Percentiles rank a stretch among this genome's conserved stretches.
Evolutionary conservation across 2,113 vertebrate species (phyloP).

Genomic region (Neofelis nebulosa): DNA sequence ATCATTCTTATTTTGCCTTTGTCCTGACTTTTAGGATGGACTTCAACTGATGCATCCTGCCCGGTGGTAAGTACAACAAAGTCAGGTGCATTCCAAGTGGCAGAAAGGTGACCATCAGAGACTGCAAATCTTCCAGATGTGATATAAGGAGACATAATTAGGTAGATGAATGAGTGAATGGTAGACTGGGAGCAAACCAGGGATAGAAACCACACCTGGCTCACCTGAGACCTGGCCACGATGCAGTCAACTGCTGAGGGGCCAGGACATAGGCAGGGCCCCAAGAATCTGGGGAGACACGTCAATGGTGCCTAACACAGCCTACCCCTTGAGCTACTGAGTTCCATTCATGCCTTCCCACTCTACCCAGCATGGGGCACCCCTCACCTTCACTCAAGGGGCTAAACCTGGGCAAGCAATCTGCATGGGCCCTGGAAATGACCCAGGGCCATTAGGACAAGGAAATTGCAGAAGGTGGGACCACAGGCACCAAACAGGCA

Average conservation of each 20-base stretch:
- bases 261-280: not conserved
- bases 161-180: not conserved
- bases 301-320: not conserved
- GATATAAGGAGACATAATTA: not conserved
- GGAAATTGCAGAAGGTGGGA: not conserved
- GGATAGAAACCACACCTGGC: not conserved
- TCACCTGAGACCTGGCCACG: not conserved
- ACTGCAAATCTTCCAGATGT: not conserved
- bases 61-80: not conserved
- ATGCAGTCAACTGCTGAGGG: not conserved
- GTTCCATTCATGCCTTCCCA: fast-evolving
- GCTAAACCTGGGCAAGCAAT: not conserved
- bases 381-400: not conserved
- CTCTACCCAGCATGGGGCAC: not conserved
- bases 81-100: fast-evolving
- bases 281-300: not conserved
- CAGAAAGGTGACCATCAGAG: not conserved
- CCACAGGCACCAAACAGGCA: not conserved
- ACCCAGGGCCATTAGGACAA: not conserved
- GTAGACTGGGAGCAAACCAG: too few species aligned
- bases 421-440: not conserved
- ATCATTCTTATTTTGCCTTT: not conserved
- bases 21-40: not conserved
- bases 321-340: not conserved
- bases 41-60: not conserved